phyloP scores from a whole-genome alignment of 2,888 invertebrate species.

The Anticlea derivata region DNA sequence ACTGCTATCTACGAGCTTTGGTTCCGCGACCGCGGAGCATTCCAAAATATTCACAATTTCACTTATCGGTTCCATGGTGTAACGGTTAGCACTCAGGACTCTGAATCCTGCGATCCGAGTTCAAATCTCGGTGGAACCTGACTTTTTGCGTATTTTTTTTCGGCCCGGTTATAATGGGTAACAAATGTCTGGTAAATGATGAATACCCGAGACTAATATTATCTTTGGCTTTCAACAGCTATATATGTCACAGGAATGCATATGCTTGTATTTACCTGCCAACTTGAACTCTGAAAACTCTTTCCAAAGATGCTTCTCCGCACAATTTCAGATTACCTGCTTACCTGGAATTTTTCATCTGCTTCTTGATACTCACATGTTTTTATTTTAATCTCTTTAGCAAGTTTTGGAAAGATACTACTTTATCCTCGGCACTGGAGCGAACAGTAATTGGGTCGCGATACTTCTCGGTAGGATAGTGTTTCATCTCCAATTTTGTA shows the following conservation, averaged over 20 bases:
- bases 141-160: conserved; percentile 6
- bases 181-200: too few relatives aligned
- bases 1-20: conserved; percentile 27
- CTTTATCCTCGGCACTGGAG: conserved; percentile 46
- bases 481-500: conserved; percentile 29
- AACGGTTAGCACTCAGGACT: conserved; percentile 92
- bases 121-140: conserved; percentile 91
- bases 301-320: too few relatives aligned
- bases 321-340: too few relatives aligned
- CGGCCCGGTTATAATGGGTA: too few relatives aligned
- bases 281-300: too few relatives aligned
- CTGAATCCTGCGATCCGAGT: conserved; percentile 92
- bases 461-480: conserved; percentile 44
- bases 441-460: conserved; percentile 68
- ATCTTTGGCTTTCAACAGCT: too few relatives aligned
- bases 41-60: conserved; percentile 13
- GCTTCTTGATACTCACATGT: neutral
- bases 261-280: too few relatives aligned
- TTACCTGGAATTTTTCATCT: too few relatives aligned
- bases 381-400: conserved; percentile 4
- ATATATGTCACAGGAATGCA: too few relatives aligned
- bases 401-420: conserved; percentile 44
- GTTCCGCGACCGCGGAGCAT: conserved; percentile 8
- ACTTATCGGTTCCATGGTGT: conserved; percentile 78
- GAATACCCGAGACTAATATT: too few relatives aligned